Conservation (phyloP, 2,113 vertebrate genomes). For the Paraplagusia blochii region DNA sequence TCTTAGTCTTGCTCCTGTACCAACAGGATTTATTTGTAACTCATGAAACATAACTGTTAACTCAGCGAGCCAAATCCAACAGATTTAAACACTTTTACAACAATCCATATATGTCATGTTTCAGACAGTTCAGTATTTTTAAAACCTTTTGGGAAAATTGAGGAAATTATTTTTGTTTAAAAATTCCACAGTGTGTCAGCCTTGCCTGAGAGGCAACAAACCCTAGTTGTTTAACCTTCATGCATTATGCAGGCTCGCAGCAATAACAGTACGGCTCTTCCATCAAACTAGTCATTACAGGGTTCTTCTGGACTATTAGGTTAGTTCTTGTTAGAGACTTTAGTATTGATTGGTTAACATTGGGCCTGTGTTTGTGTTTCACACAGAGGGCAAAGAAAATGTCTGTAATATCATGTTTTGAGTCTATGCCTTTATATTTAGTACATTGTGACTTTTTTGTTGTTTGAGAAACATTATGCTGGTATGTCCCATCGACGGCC, state of each 20-base stretch:
- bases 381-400: constrained; percentile 24
- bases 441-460: too few relatives aligned
- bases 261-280: constrained; percentile 33
- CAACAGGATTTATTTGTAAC: too few relatives aligned
- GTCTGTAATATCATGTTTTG: too few relatives aligned
- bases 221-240: constrained; percentile 59
- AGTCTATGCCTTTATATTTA: too few relatives aligned
- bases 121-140: constrained; percentile 3
- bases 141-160: constrained; percentile 8
- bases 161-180: constrained; percentile 23
- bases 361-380: constrained; percentile 8
- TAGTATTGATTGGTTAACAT: constrained; percentile 31
- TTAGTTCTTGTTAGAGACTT: constrained; percentile 51
- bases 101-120: background rate
- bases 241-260: constrained; percentile 68
- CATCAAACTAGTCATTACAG: constrained; percentile 55
- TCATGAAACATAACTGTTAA: too few relatives aligned
- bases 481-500: too few relatives aligned
- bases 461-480: too few relatives aligned
- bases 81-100: background rate
- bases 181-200: constrained; percentile 42
- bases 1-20: too few relatives aligned
- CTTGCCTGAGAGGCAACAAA: constrained; percentile 25
- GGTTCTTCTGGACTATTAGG: constrained; percentile 53
- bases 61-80: too few relatives aligned